Evolutionary conservation across 2,797 vertebrate genomes (phyloP).

Genomic region (Labroides dimidiatus): DNA sequence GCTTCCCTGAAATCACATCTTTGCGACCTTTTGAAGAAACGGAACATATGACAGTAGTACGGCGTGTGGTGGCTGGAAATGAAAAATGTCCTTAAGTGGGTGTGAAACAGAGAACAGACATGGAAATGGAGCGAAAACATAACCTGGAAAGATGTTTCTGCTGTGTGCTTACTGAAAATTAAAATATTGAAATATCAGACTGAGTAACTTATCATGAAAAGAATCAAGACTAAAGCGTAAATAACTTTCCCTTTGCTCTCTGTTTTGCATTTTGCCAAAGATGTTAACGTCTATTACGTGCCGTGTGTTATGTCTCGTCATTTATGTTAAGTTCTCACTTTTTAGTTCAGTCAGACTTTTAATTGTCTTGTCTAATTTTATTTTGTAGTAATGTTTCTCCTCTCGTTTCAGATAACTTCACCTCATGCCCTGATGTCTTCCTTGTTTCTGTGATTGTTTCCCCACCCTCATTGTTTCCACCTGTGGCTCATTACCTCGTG

Average conservation of each 20-base stretch:
- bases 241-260: conserved; percentile 1
- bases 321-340: too few relatives aligned
- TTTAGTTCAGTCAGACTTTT: too few relatives aligned
- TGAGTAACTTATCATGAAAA: conserved; percentile 6
- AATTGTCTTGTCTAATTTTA: too few relatives aligned
- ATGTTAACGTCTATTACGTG: too few relatives aligned
- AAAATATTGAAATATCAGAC: conserved; percentile 8
- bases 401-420: too few relatives aligned
- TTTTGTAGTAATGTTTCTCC: too few relatives aligned
- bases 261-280: too few relatives aligned
- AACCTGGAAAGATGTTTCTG: conserved; percentile 43
- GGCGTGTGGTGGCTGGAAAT: conserved; percentile 40
- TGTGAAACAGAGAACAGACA: conserved; percentile 37
- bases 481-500: too few relatives aligned
- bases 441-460: too few relatives aligned
- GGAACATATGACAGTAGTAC: conserved; percentile 59
- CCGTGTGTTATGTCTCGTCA: too few relatives aligned
- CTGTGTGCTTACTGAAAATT: conserved; percentile 30
- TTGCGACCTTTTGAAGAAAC: conserved; percentile 69
- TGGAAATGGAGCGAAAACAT: conserved; percentile 52
- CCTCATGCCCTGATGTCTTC: too few relatives aligned
- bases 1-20: conserved; percentile 51
- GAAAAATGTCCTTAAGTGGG: conserved; percentile 48
- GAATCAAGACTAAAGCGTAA: neutral
- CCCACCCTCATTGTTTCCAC: too few relatives aligned